Conservation (phyloP, 2,797 vertebrate genomes). For the Tarsius wallacei region DNA sequence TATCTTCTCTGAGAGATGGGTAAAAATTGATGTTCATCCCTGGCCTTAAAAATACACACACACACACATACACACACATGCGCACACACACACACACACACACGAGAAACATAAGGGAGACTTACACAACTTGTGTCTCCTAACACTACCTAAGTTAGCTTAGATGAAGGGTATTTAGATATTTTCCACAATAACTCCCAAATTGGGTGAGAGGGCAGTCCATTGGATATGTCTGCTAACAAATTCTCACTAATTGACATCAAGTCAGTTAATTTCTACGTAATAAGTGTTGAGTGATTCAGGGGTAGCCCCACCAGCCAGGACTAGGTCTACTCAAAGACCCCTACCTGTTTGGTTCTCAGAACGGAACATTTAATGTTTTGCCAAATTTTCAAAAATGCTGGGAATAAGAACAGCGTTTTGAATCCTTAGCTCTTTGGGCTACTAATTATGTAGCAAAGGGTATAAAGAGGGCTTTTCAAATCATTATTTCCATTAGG, state of each 20-base stretch:
- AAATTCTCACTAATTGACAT: conserved; percentile 92
- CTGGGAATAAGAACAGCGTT: conserved; percentile 92
- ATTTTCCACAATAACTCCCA: conserved; percentile 75
- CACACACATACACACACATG: background rate
- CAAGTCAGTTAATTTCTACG: conserved; percentile 93
- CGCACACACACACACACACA: background rate
- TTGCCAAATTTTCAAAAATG: conserved; percentile 93
- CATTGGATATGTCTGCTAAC: conserved; percentile 88
- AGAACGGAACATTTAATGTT: conserved; percentile 91
- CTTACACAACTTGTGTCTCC: conserved; percentile 34
- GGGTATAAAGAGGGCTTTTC: conserved; percentile 94
- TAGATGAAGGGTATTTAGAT: conserved; percentile 74
- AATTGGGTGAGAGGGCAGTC: conserved; percentile 79
- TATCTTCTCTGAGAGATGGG: conserved; percentile 72
- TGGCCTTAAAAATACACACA: background rate
- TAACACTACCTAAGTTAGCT: conserved; percentile 68
- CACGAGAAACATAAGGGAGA: background rate
- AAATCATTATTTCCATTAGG: conserved; percentile 98
- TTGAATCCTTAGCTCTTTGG: conserved; percentile 91
- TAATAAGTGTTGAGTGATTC: conserved; percentile 94
- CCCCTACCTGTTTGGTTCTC: conserved; percentile 90
- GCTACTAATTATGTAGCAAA: conserved; percentile 92
- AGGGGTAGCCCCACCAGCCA: conserved; percentile 88
- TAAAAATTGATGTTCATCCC: conserved; percentile 57
- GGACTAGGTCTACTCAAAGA: conserved; percentile 87